phyloP scores from a whole-genome alignment of 2,113 vertebrate genomes.

The Sebastes fasciatus region DNA sequence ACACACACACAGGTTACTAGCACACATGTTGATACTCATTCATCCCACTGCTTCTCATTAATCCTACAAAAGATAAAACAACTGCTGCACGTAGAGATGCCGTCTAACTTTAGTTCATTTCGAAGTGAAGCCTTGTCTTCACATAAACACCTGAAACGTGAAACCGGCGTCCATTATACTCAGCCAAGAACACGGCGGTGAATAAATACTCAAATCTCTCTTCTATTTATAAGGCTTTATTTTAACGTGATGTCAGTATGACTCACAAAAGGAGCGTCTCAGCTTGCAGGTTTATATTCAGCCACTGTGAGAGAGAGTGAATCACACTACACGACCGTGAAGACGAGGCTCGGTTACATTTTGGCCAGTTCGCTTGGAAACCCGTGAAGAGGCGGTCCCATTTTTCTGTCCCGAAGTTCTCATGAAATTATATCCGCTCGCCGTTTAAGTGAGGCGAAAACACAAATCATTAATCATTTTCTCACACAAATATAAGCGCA shows the following conservation, averaged over 20 bases:
- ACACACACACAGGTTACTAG: conserved; percentile 14
- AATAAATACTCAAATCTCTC: conserved; percentile 41
- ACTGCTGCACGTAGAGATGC: background rate
- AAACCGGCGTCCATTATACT: conserved; percentile 15
- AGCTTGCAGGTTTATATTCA: conserved; percentile 62
- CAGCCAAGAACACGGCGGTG: conserved; percentile 5
- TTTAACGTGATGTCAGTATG: conserved; percentile 30
- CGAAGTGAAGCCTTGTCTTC: conserved; percentile 29
- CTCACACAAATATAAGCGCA: background rate
- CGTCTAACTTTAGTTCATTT: conserved; percentile 29
- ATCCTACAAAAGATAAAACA: conserved; percentile 27
- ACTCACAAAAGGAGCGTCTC: conserved; percentile 49
- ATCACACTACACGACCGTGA: conserved; percentile 18
- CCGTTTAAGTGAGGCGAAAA: background rate
- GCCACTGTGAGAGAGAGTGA: conserved; percentile 25
- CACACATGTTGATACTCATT: conserved; percentile 23
- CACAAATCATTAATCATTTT: conserved; percentile 7
- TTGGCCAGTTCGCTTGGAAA: conserved; percentile 31
- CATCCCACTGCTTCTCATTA: conserved; percentile 12
- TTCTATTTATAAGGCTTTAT: conserved; percentile 69
- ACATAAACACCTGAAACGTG: conserved; percentile 64
- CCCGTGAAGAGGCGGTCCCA: background rate
- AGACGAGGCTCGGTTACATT: conserved; percentile 45
- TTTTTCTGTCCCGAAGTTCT: background rate
- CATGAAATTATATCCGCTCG: conserved; percentile 10